Conservation (phyloP, 2,888 invertebrate genomes). For the Tetrapedia diversipes region DNA sequence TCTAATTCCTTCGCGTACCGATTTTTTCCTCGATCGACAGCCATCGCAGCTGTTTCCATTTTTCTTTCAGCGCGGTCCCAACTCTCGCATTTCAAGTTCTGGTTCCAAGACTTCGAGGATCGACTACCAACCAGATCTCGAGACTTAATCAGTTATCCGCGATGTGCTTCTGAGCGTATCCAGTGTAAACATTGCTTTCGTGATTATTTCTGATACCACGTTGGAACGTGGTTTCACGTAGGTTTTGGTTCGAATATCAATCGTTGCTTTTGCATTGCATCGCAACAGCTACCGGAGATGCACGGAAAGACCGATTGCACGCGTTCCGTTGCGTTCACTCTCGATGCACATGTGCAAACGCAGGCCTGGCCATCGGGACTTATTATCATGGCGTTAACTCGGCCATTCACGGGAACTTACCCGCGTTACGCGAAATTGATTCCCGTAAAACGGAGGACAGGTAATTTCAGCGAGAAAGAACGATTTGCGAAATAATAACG, state of each 20-base stretch:
- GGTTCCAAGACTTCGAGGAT: too few relatives aligned
- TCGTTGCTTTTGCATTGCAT: too few relatives aligned
- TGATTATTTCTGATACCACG: too few relatives aligned
- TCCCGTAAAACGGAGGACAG: conserved; percentile 25
- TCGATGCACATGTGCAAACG: conserved; percentile 66
- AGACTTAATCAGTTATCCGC: too few relatives aligned
- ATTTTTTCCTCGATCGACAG: conserved; percentile 9
- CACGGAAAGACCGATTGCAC: conserved; percentile 43
- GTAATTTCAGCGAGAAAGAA: conserved; percentile 6
- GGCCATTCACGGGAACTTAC: conserved; percentile 59
- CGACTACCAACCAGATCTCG: too few relatives aligned
- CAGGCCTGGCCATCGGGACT: conserved; percentile 49
- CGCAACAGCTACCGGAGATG: conserved; percentile 11
- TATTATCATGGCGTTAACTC: conserved; percentile 65
- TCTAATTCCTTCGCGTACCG: conserved; percentile 29
- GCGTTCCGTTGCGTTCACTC: conserved; percentile 44
- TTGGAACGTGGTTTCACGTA: too few relatives aligned
- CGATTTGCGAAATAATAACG: conserved; percentile 28
- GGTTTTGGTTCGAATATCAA: too few relatives aligned
- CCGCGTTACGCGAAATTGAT: conserved; percentile 66
- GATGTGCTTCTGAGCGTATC: too few relatives aligned
- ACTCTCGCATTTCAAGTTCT: too few relatives aligned
- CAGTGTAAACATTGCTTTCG: too few relatives aligned
- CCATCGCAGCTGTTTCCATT: conserved; percentile 1
- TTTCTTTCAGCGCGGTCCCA: too few relatives aligned